phyloP scores from a whole-genome alignment of 2,888 invertebrate species.

The Blastobasis lacticolella region DNA sequence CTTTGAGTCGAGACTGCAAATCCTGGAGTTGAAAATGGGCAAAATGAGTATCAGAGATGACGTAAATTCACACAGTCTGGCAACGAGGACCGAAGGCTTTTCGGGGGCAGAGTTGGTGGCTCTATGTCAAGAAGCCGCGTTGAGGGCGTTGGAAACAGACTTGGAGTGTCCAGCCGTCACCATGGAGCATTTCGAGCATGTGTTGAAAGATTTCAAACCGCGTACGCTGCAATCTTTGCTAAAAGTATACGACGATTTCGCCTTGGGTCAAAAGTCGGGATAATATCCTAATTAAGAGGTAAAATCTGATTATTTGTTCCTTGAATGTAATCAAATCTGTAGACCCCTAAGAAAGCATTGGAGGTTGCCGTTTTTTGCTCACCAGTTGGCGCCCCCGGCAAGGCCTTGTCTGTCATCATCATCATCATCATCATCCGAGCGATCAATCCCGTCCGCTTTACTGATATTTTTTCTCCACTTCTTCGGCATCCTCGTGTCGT shows the following conservation, averaged over 20 bases:
- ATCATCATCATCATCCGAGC: no score
- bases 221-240: constrained; percentile 83
- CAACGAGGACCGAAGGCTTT: constrained; percentile 82
- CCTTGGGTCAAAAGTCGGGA: constrained; percentile 49
- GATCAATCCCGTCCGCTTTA: no score
- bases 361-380: no score
- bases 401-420: no score
- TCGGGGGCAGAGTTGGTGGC: constrained; percentile 96
- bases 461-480: no score
- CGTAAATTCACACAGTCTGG: constrained; percentile 79
- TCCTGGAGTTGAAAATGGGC: constrained; percentile 83
- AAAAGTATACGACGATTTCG: constrained; percentile 81
- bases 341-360: no score
- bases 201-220: constrained; percentile 82
- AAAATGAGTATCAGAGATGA: constrained; percentile 82
- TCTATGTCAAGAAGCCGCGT: constrained; percentile 93
- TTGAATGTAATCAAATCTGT: no score
- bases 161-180: constrained; percentile 77
- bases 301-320: background rate
- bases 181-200: constrained; percentile 81
- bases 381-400: no score
- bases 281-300: constrained; percentile 13
- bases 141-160: constrained; percentile 86
- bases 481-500: no score
- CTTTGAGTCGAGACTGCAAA: constrained; percentile 83